Evolutionary conservation across 2,797 vertebrate species (phyloP).

Genomic region (Neosilurus hyrtlii): DNA sequence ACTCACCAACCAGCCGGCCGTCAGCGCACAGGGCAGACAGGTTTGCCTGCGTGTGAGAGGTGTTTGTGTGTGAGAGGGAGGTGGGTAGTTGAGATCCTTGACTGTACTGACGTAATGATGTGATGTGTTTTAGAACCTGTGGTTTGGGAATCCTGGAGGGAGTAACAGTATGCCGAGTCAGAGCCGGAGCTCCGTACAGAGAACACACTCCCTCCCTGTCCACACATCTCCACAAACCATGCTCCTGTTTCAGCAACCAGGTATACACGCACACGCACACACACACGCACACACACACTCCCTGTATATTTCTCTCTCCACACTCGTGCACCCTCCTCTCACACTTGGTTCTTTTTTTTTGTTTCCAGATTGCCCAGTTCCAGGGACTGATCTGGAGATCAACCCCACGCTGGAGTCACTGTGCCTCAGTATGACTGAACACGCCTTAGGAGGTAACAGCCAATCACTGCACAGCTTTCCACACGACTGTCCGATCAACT

Average conservation of each 20-base stretch:
- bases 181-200: conserved; percentile 92
- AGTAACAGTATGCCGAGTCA: conserved; percentile 96
- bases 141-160: conserved; percentile 93
- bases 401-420: conserved; percentile 96
- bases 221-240: conserved; percentile 94
- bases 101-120: not conserved
- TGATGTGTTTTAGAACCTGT: conserved; percentile 77
- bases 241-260: conserved; percentile 93
- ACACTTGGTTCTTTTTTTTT: not conserved
- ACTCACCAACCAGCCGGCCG: conserved; percentile 78
- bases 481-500: not conserved
- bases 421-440: conserved; percentile 99
- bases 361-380: conserved; percentile 85
- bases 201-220: conserved; percentile 92
- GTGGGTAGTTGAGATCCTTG: too few relatives aligned
- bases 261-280: conserved; percentile 62
- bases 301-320: not conserved
- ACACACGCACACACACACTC: not conserved
- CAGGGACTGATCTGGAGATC: conserved; percentile 92
- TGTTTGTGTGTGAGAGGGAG: conserved; percentile 15
- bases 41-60: conserved; percentile 59
- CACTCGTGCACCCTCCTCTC: not conserved
- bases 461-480: not conserved
- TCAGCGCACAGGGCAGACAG: conserved; percentile 86
- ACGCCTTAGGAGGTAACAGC: conserved; percentile 87